Conservation (phyloP, 2,888 invertebrate genomes). For the Norana najaformis region DNA sequence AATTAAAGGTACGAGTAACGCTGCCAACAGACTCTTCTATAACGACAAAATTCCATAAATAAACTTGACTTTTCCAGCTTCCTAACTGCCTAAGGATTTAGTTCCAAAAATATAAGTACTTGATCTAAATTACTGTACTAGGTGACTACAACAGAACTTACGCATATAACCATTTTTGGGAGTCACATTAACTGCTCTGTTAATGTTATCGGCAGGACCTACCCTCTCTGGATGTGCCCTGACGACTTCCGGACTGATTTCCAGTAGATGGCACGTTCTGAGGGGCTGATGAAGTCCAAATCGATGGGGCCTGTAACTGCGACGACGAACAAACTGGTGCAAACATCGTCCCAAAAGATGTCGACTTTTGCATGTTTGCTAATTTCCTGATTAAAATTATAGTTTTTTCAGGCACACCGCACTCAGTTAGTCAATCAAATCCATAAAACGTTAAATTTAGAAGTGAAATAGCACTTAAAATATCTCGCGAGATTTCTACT, state of each 20-base stretch:
- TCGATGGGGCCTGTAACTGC: neutral
- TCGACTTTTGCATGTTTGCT: slow-evolving; percentile 10
- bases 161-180: neutral
- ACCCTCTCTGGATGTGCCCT: slow-evolving; percentile 3
- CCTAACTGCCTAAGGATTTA: no score
- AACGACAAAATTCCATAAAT: no score
- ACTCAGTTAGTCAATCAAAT: no score
- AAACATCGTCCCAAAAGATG: neutral
- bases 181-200: no score
- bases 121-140: neutral
- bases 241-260: neutral
- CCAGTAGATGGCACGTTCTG: neutral
- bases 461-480: no score
- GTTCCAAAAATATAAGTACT: neutral
- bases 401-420: no score
- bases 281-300: neutral
- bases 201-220: neutral
- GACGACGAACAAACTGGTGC: neutral
- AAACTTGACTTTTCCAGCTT: no score
- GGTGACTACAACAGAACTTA: neutral
- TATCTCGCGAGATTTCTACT: no score
- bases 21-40: no score
- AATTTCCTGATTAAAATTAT: no score
- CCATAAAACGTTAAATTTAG: no score
- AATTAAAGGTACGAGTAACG: no score